These are phyloP conservation scores for Girardia tigrina DNA, from an alignment of 2,888 invertebrate genomes.

Conservation along the genomic window DNA sequence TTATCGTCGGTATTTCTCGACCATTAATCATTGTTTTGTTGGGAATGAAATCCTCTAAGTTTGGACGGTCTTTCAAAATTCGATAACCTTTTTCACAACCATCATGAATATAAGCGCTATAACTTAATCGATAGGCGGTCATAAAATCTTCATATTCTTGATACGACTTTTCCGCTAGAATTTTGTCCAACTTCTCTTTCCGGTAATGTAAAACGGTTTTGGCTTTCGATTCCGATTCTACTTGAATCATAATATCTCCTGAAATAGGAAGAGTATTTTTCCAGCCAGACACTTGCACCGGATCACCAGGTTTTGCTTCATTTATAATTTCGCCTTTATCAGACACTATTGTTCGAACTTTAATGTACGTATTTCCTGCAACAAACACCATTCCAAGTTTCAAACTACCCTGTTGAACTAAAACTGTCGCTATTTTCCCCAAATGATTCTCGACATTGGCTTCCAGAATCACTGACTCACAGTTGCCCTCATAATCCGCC, in stretches of 20 bases:
- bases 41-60: background rate
- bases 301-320: constrained; percentile 64
- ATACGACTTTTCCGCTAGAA: background rate
- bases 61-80: background rate
- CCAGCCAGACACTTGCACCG: constrained; percentile 81
- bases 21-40: background rate
- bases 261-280: constrained; percentile 65
- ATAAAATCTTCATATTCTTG: constrained; percentile 15
- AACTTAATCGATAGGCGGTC: constrained; percentile 15
- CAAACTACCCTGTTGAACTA: constrained; percentile 72
- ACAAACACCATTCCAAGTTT: constrained; percentile 65
- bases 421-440: constrained; percentile 66
- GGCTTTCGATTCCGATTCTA: constrained; percentile 57
- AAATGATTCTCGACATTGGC: constrained; percentile 60
- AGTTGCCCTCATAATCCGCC: constrained; percentile 67
- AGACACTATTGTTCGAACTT: constrained; percentile 63
- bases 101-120: background rate
- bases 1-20: background rate
- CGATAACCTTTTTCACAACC: background rate
- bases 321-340: constrained; percentile 60
- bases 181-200: background rate
- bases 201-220: constrained; percentile 24
- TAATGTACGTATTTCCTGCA: constrained; percentile 56
- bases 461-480: constrained; percentile 80
- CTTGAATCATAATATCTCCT: constrained; percentile 73